Conservation (phyloP, 2,797 vertebrate species). For the Austrolebias charrua region DNA sequence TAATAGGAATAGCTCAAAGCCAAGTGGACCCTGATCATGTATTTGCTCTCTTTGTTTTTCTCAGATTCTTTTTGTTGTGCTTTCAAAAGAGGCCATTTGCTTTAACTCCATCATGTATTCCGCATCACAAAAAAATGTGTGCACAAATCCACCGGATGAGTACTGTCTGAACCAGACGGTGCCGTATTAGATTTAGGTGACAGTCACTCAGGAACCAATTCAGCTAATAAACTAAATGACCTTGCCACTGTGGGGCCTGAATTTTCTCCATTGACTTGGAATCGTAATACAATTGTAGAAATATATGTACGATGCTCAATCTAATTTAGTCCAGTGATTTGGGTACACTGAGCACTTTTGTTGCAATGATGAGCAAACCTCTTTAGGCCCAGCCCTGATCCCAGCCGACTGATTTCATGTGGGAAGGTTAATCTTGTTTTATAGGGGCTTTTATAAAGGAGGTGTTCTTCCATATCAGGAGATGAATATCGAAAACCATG, state of each 20-base stretch:
- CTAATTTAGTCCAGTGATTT: constrained; percentile 62
- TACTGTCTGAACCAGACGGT: constrained; percentile 38
- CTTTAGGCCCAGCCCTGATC: constrained; percentile 24
- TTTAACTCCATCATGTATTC: constrained; percentile 42
- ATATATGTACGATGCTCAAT: constrained; percentile 70
- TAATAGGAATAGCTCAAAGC: constrained; percentile 42
- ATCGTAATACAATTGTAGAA: constrained; percentile 71
- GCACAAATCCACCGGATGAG: constrained; percentile 26
- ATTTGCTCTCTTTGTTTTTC: constrained; percentile 28
- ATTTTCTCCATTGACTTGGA: constrained; percentile 65
- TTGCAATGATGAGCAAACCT: constrained; percentile 59
- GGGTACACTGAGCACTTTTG: constrained; percentile 65
- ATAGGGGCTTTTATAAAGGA: constrained; percentile 43
- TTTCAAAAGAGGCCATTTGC: constrained; percentile 44
- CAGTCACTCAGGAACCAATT: constrained; percentile 70
- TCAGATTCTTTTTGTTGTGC: constrained; percentile 30
- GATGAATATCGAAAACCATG: constrained; percentile 32
- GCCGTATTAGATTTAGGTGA: constrained; percentile 69
- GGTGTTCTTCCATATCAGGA: constrained; percentile 51
- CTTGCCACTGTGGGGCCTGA: constrained; percentile 57
- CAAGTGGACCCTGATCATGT: constrained; percentile 31
- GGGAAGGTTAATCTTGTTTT: constrained; percentile 62
- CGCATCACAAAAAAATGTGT: constrained; percentile 9
- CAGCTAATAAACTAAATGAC: constrained; percentile 71
- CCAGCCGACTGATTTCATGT: constrained; percentile 54